Percentiles rank a stretch among this genome's conserved stretches.
phyloP scores from a whole-genome alignment of 64 coral and sea anemone genomes.

The Actinia equina region DNA sequence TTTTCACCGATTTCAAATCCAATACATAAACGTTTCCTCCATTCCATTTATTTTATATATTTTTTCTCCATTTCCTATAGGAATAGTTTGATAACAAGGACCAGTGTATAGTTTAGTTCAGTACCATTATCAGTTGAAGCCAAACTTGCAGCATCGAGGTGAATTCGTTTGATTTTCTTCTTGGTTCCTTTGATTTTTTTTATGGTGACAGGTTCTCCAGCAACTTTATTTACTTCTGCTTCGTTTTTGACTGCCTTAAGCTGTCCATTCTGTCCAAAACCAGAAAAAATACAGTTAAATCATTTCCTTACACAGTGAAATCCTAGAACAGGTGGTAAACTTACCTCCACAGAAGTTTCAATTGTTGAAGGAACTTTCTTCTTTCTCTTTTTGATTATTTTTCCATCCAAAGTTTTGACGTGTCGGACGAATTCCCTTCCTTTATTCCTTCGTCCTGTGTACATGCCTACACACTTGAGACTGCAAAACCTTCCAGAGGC shows the following conservation, averaged over 20 bases:
- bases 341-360: background rate
- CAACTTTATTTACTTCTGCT: background rate
- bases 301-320: background rate
- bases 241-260: background rate
- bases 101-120: background rate
- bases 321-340: background rate
- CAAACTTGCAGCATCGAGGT: constrained; percentile 19
- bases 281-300: background rate
- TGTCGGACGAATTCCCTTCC: constrained; percentile 84
- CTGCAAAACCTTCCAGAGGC: constrained; percentile 91
- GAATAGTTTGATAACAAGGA: background rate
- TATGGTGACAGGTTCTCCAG: background rate
- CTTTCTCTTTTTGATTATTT: constrained; percentile 93
- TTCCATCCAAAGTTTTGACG: constrained; percentile 90
- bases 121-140: constrained; percentile 32
- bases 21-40: background rate
- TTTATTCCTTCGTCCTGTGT: constrained; percentile 91
- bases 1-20: background rate
- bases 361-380: constrained; percentile 38
- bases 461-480: constrained; percentile 89
- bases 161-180: constrained; percentile 32
- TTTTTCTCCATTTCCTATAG: background rate
- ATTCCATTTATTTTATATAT: background rate
- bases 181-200: constrained; percentile 31
- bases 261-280: background rate